These are phyloP conservation scores for Hormiphora californensis DNA, from an alignment of 37 sponge, comb jelly and placozoan species.

Conservation along the genomic window DNA sequence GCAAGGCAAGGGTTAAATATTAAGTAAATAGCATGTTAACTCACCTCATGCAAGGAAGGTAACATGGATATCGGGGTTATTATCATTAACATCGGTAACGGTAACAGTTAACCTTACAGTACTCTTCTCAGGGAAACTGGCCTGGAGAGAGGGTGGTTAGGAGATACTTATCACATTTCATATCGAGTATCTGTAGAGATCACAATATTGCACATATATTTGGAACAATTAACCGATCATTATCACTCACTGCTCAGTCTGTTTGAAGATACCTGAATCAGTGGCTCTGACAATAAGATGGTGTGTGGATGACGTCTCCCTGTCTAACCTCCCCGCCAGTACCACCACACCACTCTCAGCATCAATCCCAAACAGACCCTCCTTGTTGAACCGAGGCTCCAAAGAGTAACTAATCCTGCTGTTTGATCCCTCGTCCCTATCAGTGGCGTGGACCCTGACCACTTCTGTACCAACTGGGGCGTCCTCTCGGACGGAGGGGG, in stretches of 20 bases:
- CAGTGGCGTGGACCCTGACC: conserved; percentile 27
- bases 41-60: conserved; percentile 26
- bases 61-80: background rate
- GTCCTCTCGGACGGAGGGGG: conserved; percentile 13
- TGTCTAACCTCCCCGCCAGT: conserved; percentile 15
- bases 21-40: too few species aligned
- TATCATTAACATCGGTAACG: conserved; percentile 36
- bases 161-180: background rate
- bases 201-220: background rate
- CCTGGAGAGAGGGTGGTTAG: background rate
- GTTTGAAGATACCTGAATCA: background rate
- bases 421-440: conserved; percentile 16
- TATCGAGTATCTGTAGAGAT: background rate
- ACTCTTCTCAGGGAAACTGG: background rate
- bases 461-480: background rate
- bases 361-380: conserved; percentile 17
- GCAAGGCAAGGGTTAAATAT: too few species aligned
- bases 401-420: background rate
- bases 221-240: too few species aligned
- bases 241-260: background rate
- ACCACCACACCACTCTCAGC: background rate
- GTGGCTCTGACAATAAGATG: conserved; percentile 36
- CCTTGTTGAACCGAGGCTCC: conserved; percentile 47
- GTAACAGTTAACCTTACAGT: conserved; percentile 33
- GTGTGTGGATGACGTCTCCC: conserved; percentile 8